Conservation (phyloP, 2,888 invertebrate species). For the Dysmachus trigonus region DNA sequence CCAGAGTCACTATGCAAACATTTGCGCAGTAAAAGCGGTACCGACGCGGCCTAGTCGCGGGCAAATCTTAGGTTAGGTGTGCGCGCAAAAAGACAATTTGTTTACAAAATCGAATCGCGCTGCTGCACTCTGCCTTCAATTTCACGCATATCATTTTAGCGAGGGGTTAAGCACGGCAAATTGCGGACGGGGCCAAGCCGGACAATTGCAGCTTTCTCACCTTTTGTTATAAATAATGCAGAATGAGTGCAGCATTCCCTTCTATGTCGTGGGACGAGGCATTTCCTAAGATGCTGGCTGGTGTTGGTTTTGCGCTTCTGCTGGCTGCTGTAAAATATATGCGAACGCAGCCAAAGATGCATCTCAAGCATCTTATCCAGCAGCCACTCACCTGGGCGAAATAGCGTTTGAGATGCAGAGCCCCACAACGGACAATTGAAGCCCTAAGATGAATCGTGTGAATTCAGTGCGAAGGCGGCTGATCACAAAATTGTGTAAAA, state of each 20-base stretch:
- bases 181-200: constrained; percentile 40
- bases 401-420: neutral
- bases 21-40: neutral
- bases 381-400: neutral
- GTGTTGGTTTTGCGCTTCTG: neutral
- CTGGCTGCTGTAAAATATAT: neutral
- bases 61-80: neutral
- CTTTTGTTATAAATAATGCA: constrained; percentile 49
- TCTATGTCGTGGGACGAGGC: neutral
- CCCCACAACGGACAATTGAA: neutral
- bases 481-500: constrained; percentile 36
- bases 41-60: neutral
- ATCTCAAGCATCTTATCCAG: neutral
- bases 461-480: constrained; percentile 45
- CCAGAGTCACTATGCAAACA: neutral
- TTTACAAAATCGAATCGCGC: constrained; percentile 27
- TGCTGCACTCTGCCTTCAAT: constrained; percentile 45
- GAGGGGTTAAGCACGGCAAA: constrained; percentile 45
- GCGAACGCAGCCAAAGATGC: neutral
- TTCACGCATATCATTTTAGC: constrained; percentile 48
- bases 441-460: constrained; percentile 41
- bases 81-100: neutral
- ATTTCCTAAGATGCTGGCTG: neutral
- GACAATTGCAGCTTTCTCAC: constrained; percentile 46
- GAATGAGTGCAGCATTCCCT: constrained; percentile 39